These are phyloP conservation scores for Trididemnum miniatum DNA, from an alignment of 23 tunicate genomes.

Conservation along the genomic window DNA sequence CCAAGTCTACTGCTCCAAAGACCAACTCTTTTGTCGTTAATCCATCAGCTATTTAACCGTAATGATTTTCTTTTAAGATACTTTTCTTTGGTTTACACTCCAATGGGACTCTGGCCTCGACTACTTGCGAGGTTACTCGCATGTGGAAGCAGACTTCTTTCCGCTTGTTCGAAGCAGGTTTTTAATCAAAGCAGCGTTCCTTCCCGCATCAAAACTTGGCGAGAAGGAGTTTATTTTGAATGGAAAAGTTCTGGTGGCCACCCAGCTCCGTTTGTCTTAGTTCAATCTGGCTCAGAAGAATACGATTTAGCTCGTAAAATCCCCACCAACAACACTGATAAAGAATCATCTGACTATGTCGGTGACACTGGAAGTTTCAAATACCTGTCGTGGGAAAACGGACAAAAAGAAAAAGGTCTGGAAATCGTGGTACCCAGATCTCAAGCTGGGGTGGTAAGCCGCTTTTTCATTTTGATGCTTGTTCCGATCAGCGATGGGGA, in stretches of 20 bases:
- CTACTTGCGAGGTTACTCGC: slow-evolving; percentile 45
- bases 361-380: neutral
- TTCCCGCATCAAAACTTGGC: slow-evolving; percentile 24
- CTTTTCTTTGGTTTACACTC: slow-evolving; percentile 54
- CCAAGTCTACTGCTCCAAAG: no score
- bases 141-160: slow-evolving; percentile 12
- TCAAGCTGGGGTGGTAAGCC: slow-evolving; percentile 35
- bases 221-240: slow-evolving; percentile 39
- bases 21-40: no score
- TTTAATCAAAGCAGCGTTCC: neutral
- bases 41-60: no score
- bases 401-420: slow-evolving; percentile 23
- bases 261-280: slow-evolving; percentile 33
- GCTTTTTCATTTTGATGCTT: neutral
- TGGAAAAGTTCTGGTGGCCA: slow-evolving; percentile 3
- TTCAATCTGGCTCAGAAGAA: slow-evolving; percentile 39
- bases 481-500: no score
- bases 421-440: slow-evolving; percentile 39
- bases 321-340: neutral
- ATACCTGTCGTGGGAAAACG: neutral
- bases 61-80: no score
- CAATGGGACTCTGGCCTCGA: slow-evolving; percentile 77
- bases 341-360: neutral
- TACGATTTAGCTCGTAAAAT: neutral
- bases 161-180: no score